Evolutionary conservation across 1,140 invertebrate species (phyloP).

Genomic region (Aphelinus certus): DNA sequence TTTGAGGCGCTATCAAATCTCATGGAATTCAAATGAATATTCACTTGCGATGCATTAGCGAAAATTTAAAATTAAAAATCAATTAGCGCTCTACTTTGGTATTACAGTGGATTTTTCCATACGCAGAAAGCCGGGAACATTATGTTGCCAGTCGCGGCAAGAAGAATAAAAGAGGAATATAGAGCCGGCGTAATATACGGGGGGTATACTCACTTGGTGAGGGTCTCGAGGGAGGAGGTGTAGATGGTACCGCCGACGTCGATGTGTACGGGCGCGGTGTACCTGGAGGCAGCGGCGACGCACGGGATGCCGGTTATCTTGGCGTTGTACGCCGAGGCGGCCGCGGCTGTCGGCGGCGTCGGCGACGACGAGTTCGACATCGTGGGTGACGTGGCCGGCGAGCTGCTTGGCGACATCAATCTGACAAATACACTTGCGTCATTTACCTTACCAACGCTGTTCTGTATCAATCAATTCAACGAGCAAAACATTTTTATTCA

Average conservation of each 20-base stretch:
- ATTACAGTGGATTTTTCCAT: no score
- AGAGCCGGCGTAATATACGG: background rate
- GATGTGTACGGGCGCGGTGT: constrained; percentile 95
- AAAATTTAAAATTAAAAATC: no score
- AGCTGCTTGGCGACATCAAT: constrained; percentile 73
- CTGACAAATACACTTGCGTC: constrained; percentile 61
- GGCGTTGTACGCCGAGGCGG: constrained; percentile 66
- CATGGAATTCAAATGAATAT: no score
- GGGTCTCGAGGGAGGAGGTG: constrained; percentile 93
- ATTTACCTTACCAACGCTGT: no score
- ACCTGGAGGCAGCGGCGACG: constrained; percentile 89
- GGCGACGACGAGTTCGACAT: constrained; percentile 75
- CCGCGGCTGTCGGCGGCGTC: constrained; percentile 67
- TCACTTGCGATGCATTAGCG: no score
- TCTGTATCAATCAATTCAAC: no score
- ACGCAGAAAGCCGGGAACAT: no score
- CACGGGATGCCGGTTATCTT: constrained; percentile 89
- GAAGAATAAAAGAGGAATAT: no score
- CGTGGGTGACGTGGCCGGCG: constrained; percentile 74
- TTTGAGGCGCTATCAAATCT: no score
- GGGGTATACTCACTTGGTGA: constrained; percentile 92
- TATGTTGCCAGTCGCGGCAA: no score
- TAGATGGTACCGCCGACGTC: constrained; percentile 97
- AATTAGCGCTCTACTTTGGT: no score
- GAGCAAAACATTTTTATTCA: no score